Evolutionary conservation across 2,888 invertebrate species (phyloP).

Genomic region (Oligia strigilis): DNA sequence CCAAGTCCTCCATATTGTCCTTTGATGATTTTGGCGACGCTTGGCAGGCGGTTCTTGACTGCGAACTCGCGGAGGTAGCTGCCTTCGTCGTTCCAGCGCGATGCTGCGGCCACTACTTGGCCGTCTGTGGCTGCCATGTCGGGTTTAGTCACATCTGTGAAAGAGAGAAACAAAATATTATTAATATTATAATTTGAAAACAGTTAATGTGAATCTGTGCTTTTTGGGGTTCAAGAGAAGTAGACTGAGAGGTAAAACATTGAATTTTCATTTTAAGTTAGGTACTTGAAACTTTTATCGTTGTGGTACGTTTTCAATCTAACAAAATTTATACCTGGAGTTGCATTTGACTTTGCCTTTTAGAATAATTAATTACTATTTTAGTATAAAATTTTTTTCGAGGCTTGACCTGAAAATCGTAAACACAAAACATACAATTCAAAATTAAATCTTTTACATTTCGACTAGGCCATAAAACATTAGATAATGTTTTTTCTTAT

Average conservation of each 20-base stretch:
- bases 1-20: slow-evolving; percentile 98
- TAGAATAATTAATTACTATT: neutral
- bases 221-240: neutral
- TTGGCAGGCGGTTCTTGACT: slow-evolving; percentile 94
- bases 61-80: slow-evolving; percentile 94
- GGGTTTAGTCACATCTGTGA: slow-evolving; percentile 89
- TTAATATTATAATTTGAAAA: slow-evolving; percentile 9
- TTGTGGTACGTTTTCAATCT: neutral
- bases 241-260: neutral
- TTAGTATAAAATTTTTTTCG: neutral
- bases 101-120: slow-evolving; percentile 96
- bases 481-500: neutral
- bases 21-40: slow-evolving; percentile 97
- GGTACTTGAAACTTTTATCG: neutral
- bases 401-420: neutral
- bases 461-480: neutral
- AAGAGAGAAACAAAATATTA: slow-evolving; percentile 67
- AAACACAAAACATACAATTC: neutral
- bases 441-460: neutral
- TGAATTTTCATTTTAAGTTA: neutral
- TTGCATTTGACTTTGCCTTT: neutral
- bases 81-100: slow-evolving; percentile 94
- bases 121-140: slow-evolving; percentile 97
- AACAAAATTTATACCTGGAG: neutral
- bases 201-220: neutral